These are phyloP conservation scores for Macropis europaea DNA, from an alignment of 2,888 invertebrate genomes.

Conservation along the genomic window DNA sequence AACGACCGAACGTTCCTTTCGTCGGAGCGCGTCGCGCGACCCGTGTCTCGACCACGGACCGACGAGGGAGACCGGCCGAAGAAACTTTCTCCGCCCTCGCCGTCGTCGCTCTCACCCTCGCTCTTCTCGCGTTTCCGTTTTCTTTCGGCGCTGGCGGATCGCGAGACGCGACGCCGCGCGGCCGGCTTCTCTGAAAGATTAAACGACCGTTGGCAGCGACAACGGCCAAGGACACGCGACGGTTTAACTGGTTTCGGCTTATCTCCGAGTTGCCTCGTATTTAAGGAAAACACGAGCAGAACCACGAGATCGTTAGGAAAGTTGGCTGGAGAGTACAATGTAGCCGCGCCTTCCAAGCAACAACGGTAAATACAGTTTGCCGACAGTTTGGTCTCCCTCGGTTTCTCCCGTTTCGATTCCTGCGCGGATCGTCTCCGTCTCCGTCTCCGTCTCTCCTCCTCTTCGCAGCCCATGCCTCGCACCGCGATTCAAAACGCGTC, in stretches of 20 bases:
- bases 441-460: background rate
- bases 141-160: background rate
- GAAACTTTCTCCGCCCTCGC: too few species aligned
- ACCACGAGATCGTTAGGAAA: slow-evolving; percentile 69
- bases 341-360: slow-evolving; percentile 56
- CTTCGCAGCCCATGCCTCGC: background rate
- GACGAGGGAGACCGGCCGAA: too few species aligned
- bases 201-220: slow-evolving; percentile 55
- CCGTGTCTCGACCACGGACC: too few species aligned
- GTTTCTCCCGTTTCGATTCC: background rate
- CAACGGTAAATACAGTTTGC: slow-evolving; percentile 70
- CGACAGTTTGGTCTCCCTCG: slow-evolving; percentile 62
- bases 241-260: slow-evolving; percentile 64
- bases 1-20: too few species aligned
- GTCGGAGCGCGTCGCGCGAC: too few species aligned
- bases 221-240: slow-evolving; percentile 46
- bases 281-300: slow-evolving; percentile 62
- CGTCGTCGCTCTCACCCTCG: too few species aligned
- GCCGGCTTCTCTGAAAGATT: slow-evolving; percentile 46
- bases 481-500: background rate
- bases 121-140: background rate
- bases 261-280: slow-evolving; percentile 64
- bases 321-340: slow-evolving; percentile 55
- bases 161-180: background rate
- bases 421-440: background rate